phyloP scores from a whole-genome alignment of 2,797 vertebrate species.

The Parambassis ranga region DNA sequence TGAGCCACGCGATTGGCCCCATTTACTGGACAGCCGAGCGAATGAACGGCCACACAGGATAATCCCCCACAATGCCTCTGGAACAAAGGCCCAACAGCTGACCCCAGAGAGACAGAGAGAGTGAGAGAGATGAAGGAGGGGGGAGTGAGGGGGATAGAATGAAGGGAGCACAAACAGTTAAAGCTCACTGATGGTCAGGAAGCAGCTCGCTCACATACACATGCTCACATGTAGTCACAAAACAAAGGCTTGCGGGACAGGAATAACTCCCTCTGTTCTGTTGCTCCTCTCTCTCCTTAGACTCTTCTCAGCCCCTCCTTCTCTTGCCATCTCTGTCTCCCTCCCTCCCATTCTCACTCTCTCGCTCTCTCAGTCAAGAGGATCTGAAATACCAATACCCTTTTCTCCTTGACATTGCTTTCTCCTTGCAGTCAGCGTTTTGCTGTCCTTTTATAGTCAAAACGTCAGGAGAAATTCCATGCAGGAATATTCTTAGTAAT shows the following conservation, averaged over 20 bases:
- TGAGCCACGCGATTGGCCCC: slow-evolving; percentile 90
- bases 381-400: slow-evolving; percentile 99
- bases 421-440: slow-evolving; percentile 97
- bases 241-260: slow-evolving; percentile 94
- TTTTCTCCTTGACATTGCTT: slow-evolving; percentile 99
- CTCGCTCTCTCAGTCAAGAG: slow-evolving; percentile 96
- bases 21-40: slow-evolving; percentile 94
- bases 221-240: slow-evolving; percentile 81
- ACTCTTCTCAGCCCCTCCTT: slow-evolving; percentile 78
- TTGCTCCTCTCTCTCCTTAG: slow-evolving; percentile 67
- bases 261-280: slow-evolving; percentile 86
- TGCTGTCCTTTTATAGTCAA: slow-evolving; percentile 99
- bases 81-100: slow-evolving; percentile 99
- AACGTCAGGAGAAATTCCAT: slow-evolving; percentile 85
- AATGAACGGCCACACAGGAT: slow-evolving; percentile 90
- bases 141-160: neutral
- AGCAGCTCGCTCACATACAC: slow-evolving; percentile 47
- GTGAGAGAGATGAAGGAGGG: slow-evolving; percentile 1
- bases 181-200: slow-evolving; percentile 92
- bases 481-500: slow-evolving; percentile 83
- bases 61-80: slow-evolving; percentile 98
- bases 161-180: slow-evolving; percentile 85
- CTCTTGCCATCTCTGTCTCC: slow-evolving; percentile 47
- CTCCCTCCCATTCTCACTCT: slow-evolving; percentile 84
- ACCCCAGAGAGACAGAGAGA: slow-evolving; percentile 87